A percentile compares a stretch with the other conserved stretches of the same genome.
Evolutionary conservation across 1,140 invertebrate genomes (phyloP).

Genomic region (Tetragonula clypearis): DNA sequence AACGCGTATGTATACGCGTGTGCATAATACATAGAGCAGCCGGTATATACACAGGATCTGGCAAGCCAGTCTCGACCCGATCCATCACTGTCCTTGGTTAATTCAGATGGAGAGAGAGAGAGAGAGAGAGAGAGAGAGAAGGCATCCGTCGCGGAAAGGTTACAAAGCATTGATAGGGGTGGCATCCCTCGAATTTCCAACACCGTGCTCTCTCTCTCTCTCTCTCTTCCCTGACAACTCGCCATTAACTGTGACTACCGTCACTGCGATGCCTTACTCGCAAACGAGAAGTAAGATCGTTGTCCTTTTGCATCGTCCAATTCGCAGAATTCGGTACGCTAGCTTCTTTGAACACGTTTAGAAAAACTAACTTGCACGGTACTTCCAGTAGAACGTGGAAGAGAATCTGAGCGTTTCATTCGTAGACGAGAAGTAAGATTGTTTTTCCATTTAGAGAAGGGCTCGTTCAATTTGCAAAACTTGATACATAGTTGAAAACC

Average conservation of each 20-base stretch:
- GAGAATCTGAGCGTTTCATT: too few species aligned
- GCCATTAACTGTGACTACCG: not conserved
- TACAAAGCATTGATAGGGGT: conserved; percentile 61
- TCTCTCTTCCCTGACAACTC: not conserved
- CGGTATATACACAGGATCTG: conserved; percentile 36
- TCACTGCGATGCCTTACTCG: not conserved
- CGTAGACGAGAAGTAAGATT: too few species aligned
- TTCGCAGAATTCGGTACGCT: too few species aligned
- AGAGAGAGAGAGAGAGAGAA: conserved; percentile 2
- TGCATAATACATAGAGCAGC: conserved; percentile 43
- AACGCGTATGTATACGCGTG: not conserved
- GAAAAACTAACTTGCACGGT: too few species aligned
- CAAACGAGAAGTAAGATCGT: not conserved
- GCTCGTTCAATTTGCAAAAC: too few species aligned
- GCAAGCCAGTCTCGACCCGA: conserved; percentile 45
- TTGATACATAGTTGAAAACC: too few species aligned
- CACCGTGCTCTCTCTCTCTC: too few species aligned
- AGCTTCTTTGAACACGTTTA: too few species aligned
- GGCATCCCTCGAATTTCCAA: not conserved
- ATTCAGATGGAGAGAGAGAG: conserved; percentile 51
- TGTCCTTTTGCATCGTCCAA: not conserved
- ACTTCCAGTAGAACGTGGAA: too few species aligned
- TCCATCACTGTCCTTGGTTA: conserved; percentile 70
- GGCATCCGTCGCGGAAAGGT: conserved; percentile 50
- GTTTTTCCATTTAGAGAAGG: too few species aligned